Evolutionary conservation across 2,797 vertebrate species (phyloP).

Genomic region (Poliocrania exsul): DNA sequence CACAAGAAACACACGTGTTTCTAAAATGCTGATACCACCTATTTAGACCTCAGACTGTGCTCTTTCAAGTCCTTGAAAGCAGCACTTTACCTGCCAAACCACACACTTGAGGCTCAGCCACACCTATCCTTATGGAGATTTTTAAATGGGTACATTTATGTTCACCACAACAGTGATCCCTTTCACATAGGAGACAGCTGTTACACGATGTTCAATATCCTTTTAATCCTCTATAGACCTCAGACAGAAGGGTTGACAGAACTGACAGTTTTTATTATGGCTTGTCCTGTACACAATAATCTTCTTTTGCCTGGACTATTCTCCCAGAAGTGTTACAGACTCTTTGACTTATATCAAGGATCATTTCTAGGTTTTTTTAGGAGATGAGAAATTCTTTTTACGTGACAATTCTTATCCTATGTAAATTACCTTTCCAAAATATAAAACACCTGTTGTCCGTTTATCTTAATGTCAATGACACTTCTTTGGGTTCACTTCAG

Average conservation of each 20-base stretch:
- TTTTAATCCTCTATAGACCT: conserved; percentile 74
- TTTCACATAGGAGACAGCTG: conserved; percentile 69
- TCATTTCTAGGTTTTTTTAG: conserved; percentile 58
- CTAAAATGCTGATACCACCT: background rate
- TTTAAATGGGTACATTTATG: conserved; percentile 6
- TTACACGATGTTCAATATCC: conserved; percentile 72
- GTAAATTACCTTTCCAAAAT: conserved; percentile 55
- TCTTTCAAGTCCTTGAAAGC: background rate
- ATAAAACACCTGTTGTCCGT: conserved; percentile 52
- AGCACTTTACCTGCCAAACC: conserved; percentile 3
- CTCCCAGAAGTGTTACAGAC: conserved; percentile 69
- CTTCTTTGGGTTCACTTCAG: background rate
- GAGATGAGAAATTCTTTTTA: conserved; percentile 55
- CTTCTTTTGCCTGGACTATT: conserved; percentile 76
- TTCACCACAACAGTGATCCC: conserved; percentile 40
- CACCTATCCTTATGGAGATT: conserved; percentile 3
- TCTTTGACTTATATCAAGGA: conserved; percentile 65
- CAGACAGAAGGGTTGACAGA: conserved; percentile 75
- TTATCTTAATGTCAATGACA: conserved; percentile 42
- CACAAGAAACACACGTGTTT: background rate
- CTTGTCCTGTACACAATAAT: conserved; percentile 79
- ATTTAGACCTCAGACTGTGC: background rate
- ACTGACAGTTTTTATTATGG: conserved; percentile 82
- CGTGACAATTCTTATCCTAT: background rate
- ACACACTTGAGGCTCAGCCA: conserved; percentile 43